Evolutionary conservation across 2,888 invertebrate genomes (phyloP), one percentile per base, ranked within the genome.

Genomic region (Watsonalla cultraria): DNA sequence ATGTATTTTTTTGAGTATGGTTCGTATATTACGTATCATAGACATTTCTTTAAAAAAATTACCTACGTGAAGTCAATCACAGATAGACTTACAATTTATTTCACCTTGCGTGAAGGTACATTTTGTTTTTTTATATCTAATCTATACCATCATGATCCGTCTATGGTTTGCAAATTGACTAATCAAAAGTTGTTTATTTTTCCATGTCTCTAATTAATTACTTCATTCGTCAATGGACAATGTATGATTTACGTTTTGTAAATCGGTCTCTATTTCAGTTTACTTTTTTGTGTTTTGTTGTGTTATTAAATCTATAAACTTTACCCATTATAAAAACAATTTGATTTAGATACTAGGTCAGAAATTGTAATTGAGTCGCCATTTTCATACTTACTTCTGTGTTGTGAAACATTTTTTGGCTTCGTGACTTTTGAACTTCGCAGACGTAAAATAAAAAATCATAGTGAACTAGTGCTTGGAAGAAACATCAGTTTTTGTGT

Each of bases 371-470:
- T 11, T 5, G 6, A 60, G 78, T 79, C 80, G 80, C 78, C 80
- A 79, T 79, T 76, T 79, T 78, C 74, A 51, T 69, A 69, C 61
- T 69, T 69, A 69, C 61, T 69, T 64, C 63, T 58, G 68, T 74
- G 67, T 64, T 63, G 70, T 76, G 70, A 72, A 73, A 70, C 69
- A 72, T 73, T 63, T 49, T 55, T 57, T 60, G 59, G 55, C 60
- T 62, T 68, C 60, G 60, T 64, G 62, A 49, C 37, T 37, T 15
- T 48, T 37, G 6, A 39, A 14, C 9, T 13, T 37, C 9, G 37
- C 9, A 14, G 7, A 5, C 49, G 37, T 13, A 11, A 42, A 42
- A 24, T 24, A 24, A 24, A 24, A 2, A 24, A 24, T 24, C 24
- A 24, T 24, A 24, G 24, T 24, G 24, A 24, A 42, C 37, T 60